A percentile compares a stretch with the other conserved stretches of the same genome.
phyloP scores from a whole-genome alignment of 2,797 vertebrate species.

The Ciconia nigra region DNA sequence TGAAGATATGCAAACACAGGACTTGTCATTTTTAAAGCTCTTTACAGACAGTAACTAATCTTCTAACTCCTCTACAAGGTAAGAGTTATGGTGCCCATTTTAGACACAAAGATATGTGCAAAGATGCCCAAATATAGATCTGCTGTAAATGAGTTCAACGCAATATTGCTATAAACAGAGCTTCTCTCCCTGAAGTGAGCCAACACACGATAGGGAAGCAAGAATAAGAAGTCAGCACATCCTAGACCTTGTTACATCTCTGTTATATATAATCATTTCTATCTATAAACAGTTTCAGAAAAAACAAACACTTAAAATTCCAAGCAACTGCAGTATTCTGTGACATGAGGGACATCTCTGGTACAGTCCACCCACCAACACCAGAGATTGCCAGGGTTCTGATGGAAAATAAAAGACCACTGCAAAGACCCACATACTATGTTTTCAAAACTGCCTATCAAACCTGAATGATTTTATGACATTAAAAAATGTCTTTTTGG shows the following conservation, averaged over 20 bases:
- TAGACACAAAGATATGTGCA: slow-evolving; percentile 11
- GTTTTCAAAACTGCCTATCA: background rate
- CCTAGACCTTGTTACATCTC: slow-evolving; percentile 8
- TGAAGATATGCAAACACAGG: background rate
- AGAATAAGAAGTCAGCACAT: slow-evolving; percentile 36
- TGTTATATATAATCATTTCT: slow-evolving; percentile 27
- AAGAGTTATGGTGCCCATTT: slow-evolving; percentile 36
- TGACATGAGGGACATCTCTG: background rate
- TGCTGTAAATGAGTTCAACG: slow-evolving; percentile 22
- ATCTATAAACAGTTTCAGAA: slow-evolving; percentile 14
- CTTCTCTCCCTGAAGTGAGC: background rate
- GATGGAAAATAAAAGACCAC: background rate
- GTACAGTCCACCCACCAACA: background rate
- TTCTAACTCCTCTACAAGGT: background rate
- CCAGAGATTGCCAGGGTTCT: background rate
- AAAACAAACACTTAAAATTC: background rate
- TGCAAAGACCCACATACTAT: background rate
- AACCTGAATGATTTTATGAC: background rate
- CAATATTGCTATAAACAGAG: slow-evolving; percentile 34
- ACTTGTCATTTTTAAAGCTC: slow-evolving; percentile 8
- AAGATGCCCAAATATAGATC: slow-evolving; percentile 53
- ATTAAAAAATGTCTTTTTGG: background rate
- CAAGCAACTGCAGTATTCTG: background rate
- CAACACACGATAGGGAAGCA: background rate
- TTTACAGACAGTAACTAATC: background rate